These are phyloP conservation scores for Papilio machaon DNA, from an alignment of 1,140 invertebrate genomes.

Conservation along the genomic window DNA sequence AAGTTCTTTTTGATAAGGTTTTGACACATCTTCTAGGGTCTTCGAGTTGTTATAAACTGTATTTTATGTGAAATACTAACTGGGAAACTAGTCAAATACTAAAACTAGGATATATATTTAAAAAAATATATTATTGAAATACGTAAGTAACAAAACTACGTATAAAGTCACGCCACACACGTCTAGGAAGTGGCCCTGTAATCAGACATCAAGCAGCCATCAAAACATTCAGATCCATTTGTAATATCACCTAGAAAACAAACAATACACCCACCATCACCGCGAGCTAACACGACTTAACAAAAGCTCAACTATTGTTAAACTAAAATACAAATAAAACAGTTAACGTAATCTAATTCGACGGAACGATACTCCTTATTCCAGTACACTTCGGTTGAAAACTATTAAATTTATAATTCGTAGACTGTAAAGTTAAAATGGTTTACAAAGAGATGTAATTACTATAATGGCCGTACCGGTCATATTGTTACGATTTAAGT, in stretches of 20 bases:
- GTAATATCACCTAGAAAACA: conserved; percentile 60
- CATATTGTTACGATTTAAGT: conserved; percentile 75
- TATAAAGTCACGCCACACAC: conserved; percentile 46
- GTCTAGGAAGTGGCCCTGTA: conserved; percentile 54
- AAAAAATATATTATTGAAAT: not conserved
- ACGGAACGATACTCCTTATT: conserved; percentile 47
- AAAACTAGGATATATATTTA: too few species aligned
- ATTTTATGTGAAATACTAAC: not conserved
- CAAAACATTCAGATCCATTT: conserved; percentile 48
- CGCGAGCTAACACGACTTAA: conserved; percentile 73
- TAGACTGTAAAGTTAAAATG: conserved; percentile 47
- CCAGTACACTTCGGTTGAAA: conserved; percentile 36
- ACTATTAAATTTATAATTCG: conserved; percentile 19
- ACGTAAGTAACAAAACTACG: not conserved
- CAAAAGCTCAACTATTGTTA: conserved; percentile 73
- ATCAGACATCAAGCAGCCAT: conserved; percentile 56
- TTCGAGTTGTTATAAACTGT: not conserved
- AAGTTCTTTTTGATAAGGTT: too few species aligned
- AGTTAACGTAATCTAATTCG: conserved; percentile 43
- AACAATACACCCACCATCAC: conserved; percentile 68
- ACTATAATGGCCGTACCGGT: conserved; percentile 68
- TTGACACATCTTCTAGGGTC: too few species aligned
- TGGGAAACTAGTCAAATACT: too few species aligned
- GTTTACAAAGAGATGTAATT: conserved; percentile 63
- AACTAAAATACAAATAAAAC: conserved; percentile 48